A percentile compares a stretch with the other conserved stretches of the same genome.
phyloP scores from a whole-genome alignment of 2,888 invertebrate genomes.

The Dynastes grantii region DNA sequence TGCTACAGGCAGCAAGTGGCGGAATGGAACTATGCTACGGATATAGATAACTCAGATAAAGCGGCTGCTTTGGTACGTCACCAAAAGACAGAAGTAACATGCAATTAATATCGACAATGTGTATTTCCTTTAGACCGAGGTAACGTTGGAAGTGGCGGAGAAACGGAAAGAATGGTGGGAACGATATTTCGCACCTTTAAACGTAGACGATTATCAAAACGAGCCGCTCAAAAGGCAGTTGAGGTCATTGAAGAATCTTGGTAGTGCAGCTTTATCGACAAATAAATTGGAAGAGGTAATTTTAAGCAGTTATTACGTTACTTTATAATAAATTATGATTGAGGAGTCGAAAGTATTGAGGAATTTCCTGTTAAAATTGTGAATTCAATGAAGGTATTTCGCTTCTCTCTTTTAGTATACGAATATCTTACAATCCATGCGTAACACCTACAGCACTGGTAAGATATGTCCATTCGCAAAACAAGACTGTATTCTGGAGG shows the following conservation, averaged over 20 bases:
- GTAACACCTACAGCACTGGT: conserved; percentile 68
- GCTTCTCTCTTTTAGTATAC: conserved; percentile 63
- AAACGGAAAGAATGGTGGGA: conserved; percentile 69
- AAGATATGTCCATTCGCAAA: conserved; percentile 69
- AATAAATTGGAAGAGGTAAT: background rate
- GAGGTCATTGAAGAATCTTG: background rate
- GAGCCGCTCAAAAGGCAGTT: background rate
- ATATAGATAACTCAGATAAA: conserved; percentile 63
- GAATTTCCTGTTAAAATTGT: too few relatives aligned
- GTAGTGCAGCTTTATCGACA: background rate
- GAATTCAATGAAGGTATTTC: too few relatives aligned
- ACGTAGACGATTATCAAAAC: background rate
- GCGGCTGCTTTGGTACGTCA: too few relatives aligned
- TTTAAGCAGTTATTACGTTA: background rate
- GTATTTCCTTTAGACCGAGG: conserved; percentile 60
- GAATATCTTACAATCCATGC: conserved; percentile 59
- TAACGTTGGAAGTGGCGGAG: conserved; percentile 58
- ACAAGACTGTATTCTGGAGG: conserved; percentile 64
- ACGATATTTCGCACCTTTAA: conserved; percentile 61
- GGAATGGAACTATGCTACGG: conserved; percentile 66
- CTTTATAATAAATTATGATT: too few relatives aligned
- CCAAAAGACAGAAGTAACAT: too few relatives aligned
- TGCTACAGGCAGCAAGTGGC: conserved; percentile 65
- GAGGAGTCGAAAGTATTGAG: too few relatives aligned
- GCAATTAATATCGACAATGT: too few relatives aligned